Evolutionary conservation across 30 jellyfish, hydroid and myxozoan species (phyloP).

Genomic region (Cassiopea xamachana): DNA sequence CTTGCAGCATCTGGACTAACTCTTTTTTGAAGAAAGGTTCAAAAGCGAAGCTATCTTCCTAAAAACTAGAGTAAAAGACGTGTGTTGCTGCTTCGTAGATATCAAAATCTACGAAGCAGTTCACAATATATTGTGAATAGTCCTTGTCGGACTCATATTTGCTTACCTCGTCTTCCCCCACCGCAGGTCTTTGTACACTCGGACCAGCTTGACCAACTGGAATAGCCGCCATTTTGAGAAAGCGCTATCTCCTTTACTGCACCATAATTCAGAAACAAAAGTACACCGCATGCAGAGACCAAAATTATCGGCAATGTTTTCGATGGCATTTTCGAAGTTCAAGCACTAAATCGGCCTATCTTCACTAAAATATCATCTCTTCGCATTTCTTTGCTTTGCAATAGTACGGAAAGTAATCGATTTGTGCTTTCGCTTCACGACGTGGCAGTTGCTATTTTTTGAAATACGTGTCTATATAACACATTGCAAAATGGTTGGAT

Average conservation of each 20-base stretch:
- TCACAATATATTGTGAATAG: background rate
- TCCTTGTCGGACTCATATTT: background rate
- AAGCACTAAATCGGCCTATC: no score
- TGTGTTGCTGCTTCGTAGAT: no score
- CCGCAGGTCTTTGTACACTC: constrained; percentile 44
- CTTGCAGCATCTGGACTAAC: no score
- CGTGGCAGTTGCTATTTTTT: background rate
- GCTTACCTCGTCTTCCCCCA: constrained; percentile 71
- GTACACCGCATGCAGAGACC: background rate
- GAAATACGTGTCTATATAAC: background rate
- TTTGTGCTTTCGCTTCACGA: background rate
- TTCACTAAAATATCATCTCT: no score
- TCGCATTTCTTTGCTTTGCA: no score
- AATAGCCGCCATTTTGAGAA: constrained; percentile 64
- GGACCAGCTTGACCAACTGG: constrained; percentile 51
- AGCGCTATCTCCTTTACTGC: constrained; percentile 3
- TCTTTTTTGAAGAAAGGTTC: no score
- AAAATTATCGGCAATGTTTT: constrained; percentile 20
- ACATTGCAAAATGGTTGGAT: no score
- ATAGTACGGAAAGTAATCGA: no score
- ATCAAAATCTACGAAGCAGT: background rate
- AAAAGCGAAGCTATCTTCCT: no score
- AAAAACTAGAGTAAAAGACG: no score
- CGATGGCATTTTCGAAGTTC: constrained; percentile 14
- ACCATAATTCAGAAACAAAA: constrained; percentile 9